Conservation (phyloP, 1,140 invertebrate species). For the Bactericera cockerelli region DNA sequence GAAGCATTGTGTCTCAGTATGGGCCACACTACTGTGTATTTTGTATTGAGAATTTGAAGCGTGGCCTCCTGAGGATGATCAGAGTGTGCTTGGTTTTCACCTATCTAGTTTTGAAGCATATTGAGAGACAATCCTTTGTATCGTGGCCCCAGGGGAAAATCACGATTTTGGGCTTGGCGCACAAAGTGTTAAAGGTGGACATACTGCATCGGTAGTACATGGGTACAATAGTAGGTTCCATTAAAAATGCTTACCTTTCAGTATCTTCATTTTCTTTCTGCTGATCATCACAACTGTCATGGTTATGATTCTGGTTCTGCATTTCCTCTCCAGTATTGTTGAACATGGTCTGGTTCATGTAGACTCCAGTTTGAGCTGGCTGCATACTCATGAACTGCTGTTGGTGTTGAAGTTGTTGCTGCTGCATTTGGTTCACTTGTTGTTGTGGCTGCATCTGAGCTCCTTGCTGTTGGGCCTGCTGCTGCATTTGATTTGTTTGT, state of each 20-base stretch:
- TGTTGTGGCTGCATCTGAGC: slow-evolving; percentile 34
- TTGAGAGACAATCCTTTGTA: too few relatives aligned
- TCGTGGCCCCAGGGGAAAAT: too few relatives aligned
- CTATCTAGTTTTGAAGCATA: too few relatives aligned
- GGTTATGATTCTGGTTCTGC: background rate
- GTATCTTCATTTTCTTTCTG: slow-evolving; percentile 4
- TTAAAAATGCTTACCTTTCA: background rate
- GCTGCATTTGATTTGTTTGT: slow-evolving; percentile 12
- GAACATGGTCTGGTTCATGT: slow-evolving; percentile 2
- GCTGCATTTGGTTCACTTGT: slow-evolving; percentile 9
- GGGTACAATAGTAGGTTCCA: too few relatives aligned
- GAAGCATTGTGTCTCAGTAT: too few relatives aligned
- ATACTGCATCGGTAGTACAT: too few relatives aligned
- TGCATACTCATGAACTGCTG: slow-evolving; percentile 11
- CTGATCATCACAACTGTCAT: background rate
- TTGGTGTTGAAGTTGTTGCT: slow-evolving; percentile 17
- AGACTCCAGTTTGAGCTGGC: background rate
- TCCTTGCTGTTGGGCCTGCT: slow-evolving; percentile 24
- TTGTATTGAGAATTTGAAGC: too few relatives aligned
- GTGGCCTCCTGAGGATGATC: too few relatives aligned
- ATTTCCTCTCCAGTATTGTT: background rate
- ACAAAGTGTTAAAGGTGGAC: too few relatives aligned
- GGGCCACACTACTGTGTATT: too few relatives aligned
- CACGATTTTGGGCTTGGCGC: too few relatives aligned
- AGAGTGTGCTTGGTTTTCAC: too few relatives aligned